Conservation (phyloP, 2,888 invertebrate genomes). For the Nipponacmea schrenckii region DNA sequence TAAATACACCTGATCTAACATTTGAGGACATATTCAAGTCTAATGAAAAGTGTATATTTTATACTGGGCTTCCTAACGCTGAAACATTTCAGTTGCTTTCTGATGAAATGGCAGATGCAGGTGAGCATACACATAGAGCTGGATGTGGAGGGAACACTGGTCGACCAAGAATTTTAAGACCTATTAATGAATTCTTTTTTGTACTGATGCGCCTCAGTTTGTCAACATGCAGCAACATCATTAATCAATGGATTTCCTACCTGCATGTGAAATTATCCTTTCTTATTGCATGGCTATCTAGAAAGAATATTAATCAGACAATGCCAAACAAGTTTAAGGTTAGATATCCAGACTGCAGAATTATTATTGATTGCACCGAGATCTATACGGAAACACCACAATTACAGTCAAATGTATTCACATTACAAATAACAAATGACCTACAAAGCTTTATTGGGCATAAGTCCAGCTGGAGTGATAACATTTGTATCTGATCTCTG, state of each 20-base stretch:
- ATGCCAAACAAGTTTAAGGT: slow-evolving; percentile 30
- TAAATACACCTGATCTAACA: no score
- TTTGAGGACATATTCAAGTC: no score
- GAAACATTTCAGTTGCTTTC: no score
- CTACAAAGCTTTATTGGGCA: slow-evolving; percentile 30
- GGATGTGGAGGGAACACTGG: background rate
- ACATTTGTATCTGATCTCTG: slow-evolving; percentile 35
- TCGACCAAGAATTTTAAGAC: background rate
- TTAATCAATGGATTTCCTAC: background rate
- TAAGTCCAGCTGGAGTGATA: slow-evolving; percentile 4
- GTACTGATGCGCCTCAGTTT: background rate
- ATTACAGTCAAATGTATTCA: slow-evolving; percentile 14
- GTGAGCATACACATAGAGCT: background rate
- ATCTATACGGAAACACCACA: slow-evolving; percentile 31
- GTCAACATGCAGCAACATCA: background rate
- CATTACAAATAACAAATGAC: no score
- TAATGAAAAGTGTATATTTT: no score
- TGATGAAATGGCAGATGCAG: background rate
- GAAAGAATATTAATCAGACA: background rate
- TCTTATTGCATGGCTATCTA: slow-evolving; percentile 20
- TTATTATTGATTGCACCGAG: slow-evolving; percentile 40
- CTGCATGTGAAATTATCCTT: slow-evolving; percentile 12
- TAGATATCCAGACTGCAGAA: slow-evolving; percentile 27
- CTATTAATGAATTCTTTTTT: background rate
- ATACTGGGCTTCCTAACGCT: no score